Evolutionary conservation across 92 coral and sea anemone species (phyloP).

Genomic region (Micromussa lordhowensis): DNA sequence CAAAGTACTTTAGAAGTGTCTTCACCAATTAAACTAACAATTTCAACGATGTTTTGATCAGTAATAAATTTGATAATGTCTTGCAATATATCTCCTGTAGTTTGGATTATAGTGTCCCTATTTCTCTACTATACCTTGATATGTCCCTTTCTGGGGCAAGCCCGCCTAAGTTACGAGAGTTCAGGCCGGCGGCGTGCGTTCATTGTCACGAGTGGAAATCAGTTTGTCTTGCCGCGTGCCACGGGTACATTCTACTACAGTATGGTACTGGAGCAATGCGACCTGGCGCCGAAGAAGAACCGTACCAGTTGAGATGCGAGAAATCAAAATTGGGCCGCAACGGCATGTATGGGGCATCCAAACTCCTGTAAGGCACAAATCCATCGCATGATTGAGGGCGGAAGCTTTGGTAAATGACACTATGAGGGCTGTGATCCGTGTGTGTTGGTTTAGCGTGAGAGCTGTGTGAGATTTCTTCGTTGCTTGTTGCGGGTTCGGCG

Average conservation of each 20-base stretch:
- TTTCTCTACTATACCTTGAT: slow-evolving; percentile 15
- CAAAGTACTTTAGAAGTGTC: slow-evolving; percentile 37
- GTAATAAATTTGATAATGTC: slow-evolving; percentile 8
- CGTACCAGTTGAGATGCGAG: slow-evolving; percentile 73
- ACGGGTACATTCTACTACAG: slow-evolving; percentile 81
- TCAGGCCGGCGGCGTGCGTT: neutral
- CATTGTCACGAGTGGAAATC: slow-evolving; percentile 38
- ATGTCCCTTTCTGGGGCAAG: neutral
- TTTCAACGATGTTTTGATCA: slow-evolving; percentile 24
- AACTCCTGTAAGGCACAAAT: slow-evolving; percentile 71
- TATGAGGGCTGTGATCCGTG: slow-evolving; percentile 42
- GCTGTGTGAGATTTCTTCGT: slow-evolving; percentile 62
- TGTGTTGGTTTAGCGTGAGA: slow-evolving; percentile 48
- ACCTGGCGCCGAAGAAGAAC: slow-evolving; percentile 56
- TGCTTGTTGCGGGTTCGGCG: slow-evolving; percentile 36
- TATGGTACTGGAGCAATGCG: slow-evolving; percentile 74
- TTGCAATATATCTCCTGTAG: neutral
- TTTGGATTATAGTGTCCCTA: slow-evolving; percentile 8
- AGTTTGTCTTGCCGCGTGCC: slow-evolving; percentile 59
- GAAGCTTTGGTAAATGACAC: slow-evolving; percentile 62
- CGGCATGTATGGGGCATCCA: slow-evolving; percentile 75
- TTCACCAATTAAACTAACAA: slow-evolving; percentile 35
- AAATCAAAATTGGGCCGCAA: slow-evolving; percentile 78
- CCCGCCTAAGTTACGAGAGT: neutral
- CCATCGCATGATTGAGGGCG: slow-evolving; percentile 77